These are phyloP conservation scores for Macquaria australasica DNA, from an alignment of 2,113 vertebrate genomes.

Conservation along the genomic window DNA sequence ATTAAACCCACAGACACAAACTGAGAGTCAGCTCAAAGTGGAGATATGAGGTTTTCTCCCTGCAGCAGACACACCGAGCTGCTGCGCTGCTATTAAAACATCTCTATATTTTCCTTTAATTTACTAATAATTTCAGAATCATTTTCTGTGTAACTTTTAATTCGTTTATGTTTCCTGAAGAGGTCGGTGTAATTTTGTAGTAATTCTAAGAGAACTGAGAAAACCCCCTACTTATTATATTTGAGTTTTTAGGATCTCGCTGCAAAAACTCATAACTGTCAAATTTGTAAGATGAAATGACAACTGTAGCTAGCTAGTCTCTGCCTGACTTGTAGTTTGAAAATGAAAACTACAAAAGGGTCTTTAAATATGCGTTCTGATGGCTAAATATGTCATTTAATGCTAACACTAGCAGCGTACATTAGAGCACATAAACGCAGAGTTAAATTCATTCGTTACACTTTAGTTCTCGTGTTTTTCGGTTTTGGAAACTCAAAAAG, in stretches of 20 bases:
- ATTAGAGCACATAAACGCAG: no score
- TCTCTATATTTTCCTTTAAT: constrained; percentile 15
- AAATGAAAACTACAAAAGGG: no score
- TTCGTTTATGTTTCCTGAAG: neutral
- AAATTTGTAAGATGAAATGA: no score
- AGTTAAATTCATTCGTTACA: no score
- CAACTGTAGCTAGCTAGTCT: no score
- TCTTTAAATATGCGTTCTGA: neutral
- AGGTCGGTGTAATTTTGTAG: neutral
- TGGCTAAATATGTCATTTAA: neutral
- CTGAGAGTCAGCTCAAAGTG: constrained; percentile 10
- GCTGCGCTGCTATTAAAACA: constrained; percentile 3
- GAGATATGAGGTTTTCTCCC: constrained; percentile 11
- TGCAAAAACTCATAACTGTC: neutral
- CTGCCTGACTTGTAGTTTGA: no score
- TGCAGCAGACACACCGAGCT: neutral
- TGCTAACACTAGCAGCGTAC: no score
- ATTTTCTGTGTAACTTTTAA: constrained; percentile 29
- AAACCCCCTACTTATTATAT: constrained; percentile 11
- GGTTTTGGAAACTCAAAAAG: no score
- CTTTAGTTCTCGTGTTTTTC: no score
- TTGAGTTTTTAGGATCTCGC: neutral
- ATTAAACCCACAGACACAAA: constrained; percentile 50
- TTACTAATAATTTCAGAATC: constrained; percentile 15
- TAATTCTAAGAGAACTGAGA: neutral